Percentiles rank a stretch among this genome's conserved stretches.
These are phyloP conservation scores for Oreochromis niloticus DNA, from an alignment of 2,113 vertebrate genomes.

Conservation along the genomic window DNA sequence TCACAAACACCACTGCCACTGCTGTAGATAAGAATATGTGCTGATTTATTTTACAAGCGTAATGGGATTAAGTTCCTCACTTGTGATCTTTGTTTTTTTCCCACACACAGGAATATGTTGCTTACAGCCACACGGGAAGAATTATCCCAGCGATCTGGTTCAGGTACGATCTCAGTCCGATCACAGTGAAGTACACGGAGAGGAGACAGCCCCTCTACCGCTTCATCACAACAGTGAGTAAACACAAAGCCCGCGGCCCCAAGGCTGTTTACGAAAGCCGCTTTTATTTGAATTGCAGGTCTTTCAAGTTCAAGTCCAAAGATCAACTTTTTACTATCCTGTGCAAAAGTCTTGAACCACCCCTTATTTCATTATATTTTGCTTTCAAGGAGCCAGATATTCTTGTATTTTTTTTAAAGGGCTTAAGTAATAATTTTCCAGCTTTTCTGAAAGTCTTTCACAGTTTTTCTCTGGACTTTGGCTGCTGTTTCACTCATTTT, in stretches of 20 bases:
- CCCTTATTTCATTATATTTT: neutral
- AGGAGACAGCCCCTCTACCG: slow-evolving; percentile 92
- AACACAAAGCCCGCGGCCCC: neutral
- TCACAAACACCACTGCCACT: neutral
- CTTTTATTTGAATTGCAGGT: neutral
- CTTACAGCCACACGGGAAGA: slow-evolving; percentile 96
- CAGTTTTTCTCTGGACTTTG: neutral
- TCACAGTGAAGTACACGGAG: slow-evolving; percentile 99
- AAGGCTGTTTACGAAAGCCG: neutral
- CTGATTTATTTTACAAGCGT: neutral
- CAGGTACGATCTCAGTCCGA: slow-evolving; percentile 96
- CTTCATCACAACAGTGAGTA: slow-evolving; percentile 96
- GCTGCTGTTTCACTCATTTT: neutral
- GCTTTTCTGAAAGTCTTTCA: neutral
- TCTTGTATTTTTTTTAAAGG: neutral
- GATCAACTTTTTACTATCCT: neutral
- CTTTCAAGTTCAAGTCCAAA: neutral
- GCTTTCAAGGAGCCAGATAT: neutral
- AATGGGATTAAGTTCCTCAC: neutral
- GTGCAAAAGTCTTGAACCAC: neutral
- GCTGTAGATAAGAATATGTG: neutral
- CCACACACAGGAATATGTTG: slow-evolving; percentile 85
- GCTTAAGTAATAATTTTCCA: neutral
- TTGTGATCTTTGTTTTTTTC: neutral
- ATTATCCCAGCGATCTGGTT: slow-evolving; percentile 99